These are phyloP conservation scores for Nasonia vitripennis DNA, from an alignment of 1,140 invertebrate species.

Conservation along the genomic window DNA sequence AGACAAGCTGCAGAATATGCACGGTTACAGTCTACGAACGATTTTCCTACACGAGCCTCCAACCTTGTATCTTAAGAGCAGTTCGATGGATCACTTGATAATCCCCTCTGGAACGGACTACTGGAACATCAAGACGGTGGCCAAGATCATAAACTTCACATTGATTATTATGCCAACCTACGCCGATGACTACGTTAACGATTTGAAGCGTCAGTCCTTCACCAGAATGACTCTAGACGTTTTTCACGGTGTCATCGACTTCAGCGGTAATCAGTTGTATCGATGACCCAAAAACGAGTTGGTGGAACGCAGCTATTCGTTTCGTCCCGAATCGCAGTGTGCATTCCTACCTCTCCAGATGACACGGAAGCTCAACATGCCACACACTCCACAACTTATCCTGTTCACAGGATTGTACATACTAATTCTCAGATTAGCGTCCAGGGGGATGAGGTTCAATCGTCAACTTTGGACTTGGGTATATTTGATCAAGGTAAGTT, in stretches of 20 bases:
- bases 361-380: not conserved
- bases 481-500: not conserved
- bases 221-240: not conserved
- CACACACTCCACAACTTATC: not conserved
- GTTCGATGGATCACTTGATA: not conserved
- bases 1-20: conserved; percentile 30
- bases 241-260: not conserved
- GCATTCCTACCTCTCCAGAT: not conserved
- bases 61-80: accelerated
- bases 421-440: not conserved
- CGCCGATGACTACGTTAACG: not conserved
- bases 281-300: accelerated
- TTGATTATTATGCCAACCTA: not conserved
- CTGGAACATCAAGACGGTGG: not conserved
- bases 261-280: not conserved
- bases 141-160: conserved; percentile 34
- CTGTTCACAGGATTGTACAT: not conserved
- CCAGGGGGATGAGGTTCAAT: not conserved
- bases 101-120: not conserved
- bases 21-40: conserved; percentile 15
- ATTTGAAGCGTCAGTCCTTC: not conserved
- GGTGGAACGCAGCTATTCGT: not conserved
- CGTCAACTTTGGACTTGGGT: not conserved
- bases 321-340: not conserved
- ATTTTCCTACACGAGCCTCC: not conserved